Conservation (phyloP, 2,888 invertebrate species). For the Cryptops parisi region DNA sequence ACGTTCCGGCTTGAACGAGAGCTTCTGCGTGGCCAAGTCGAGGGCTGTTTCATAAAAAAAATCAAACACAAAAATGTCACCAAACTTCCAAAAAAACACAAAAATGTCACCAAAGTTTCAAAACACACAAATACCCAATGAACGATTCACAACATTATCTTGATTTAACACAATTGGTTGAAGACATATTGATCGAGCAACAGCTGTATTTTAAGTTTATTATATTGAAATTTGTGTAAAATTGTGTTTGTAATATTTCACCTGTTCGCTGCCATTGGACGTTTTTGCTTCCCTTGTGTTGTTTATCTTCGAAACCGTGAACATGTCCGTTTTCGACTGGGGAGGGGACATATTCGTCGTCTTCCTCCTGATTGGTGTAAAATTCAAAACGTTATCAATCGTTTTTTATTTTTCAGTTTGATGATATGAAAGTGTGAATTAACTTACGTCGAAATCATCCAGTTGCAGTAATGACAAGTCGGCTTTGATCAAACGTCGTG, state of each 20-base stretch:
- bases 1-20: slow-evolving; percentile 21
- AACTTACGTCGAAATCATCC: slow-evolving; percentile 25
- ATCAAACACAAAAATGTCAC: neutral
- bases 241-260: no score
- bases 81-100: neutral
- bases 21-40: slow-evolving; percentile 13
- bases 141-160: neutral
- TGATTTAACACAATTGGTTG: no score
- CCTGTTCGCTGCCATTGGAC: neutral
- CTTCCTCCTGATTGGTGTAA: neutral
- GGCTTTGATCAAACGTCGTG: slow-evolving; percentile 62
- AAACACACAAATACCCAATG: neutral
- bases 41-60: slow-evolving; percentile 12
- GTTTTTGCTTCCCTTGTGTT: neutral
- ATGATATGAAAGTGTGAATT: neutral
- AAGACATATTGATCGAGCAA: no score
- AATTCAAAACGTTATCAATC: neutral
- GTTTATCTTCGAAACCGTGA: neutral
- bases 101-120: neutral
- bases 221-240: no score
- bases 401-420: no score
- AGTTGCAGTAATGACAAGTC: slow-evolving; percentile 49
- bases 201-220: no score
- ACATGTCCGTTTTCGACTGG: neutral
- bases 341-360: neutral